Percentiles rank a stretch among this genome's conserved stretches.
phyloP scores from a whole-genome alignment of 2,113 vertebrate genomes.

The Orycteropus afer region DNA sequence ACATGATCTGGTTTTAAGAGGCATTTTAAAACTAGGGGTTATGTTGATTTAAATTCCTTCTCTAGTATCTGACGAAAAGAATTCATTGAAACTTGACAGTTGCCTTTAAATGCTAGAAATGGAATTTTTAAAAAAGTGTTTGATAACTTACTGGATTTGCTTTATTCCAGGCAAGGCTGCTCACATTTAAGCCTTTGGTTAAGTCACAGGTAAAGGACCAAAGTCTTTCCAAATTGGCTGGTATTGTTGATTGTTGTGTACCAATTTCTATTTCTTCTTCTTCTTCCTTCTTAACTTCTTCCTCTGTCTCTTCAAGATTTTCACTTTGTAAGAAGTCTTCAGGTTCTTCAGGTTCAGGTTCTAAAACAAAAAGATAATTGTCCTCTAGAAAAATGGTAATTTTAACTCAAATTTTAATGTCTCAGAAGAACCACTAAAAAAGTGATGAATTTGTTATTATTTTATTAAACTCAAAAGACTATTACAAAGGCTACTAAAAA shows the following conservation, averaged over 20 bases:
- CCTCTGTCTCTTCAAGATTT: neutral
- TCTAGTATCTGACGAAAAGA: neutral
- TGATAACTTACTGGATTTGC: constrained; percentile 87
- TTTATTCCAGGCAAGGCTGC: constrained; percentile 93
- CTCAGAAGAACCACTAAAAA: neutral
- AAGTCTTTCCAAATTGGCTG: constrained; percentile 87
- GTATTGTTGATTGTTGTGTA: constrained; percentile 30
- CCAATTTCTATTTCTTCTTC: constrained; percentile 46
- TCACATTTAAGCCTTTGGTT: constrained; percentile 87
- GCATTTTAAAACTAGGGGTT: neutral
- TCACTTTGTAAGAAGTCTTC: neutral
- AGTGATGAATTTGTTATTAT: neutral
- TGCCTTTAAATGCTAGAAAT: neutral
- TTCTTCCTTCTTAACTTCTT: neutral
- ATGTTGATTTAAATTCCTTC: neutral
- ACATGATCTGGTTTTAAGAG: neutral
- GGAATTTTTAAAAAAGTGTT: neutral
- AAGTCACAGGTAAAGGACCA: constrained; percentile 92
- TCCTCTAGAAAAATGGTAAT: neutral
- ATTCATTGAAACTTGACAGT: neutral
- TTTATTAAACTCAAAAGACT: neutral
- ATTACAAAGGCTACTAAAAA: neutral
- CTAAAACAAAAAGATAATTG: constrained; percentile 52
- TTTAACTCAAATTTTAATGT: neutral
- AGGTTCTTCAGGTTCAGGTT: constrained; percentile 37